These are phyloP conservation scores for Plestiodon gilberti DNA, from an alignment of 2,113 vertebrate species.

Conservation along the genomic window DNA sequence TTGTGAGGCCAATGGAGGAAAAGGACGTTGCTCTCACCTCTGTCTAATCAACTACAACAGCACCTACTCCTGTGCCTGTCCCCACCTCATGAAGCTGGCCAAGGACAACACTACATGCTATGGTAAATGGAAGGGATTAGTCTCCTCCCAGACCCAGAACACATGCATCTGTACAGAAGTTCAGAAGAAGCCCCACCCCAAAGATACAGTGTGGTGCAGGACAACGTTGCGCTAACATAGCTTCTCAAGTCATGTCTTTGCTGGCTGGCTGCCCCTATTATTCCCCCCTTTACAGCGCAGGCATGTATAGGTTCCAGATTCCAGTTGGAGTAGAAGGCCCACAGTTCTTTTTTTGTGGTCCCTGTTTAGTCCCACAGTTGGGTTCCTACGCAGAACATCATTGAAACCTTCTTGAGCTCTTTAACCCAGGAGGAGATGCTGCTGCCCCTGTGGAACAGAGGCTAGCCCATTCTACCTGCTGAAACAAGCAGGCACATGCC, in stretches of 20 bases:
- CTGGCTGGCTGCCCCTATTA: not conserved
- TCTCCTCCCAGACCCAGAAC: not conserved
- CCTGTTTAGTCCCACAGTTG: too few species aligned
- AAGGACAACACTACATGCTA: constrained; percentile 91
- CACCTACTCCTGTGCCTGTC: constrained; percentile 92
- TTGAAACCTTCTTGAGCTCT: not conserved
- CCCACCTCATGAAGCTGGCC: constrained; percentile 96
- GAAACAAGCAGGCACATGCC: not conserved
- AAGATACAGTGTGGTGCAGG: not conserved
- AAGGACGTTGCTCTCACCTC: constrained; percentile 91
- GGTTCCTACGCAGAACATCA: not conserved
- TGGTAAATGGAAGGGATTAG: constrained; percentile 72
- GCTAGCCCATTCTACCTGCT: too few species aligned
- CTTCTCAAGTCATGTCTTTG: not conserved
- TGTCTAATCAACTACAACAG: constrained; percentile 98
- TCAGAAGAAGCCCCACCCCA: not conserved
- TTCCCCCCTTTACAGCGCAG: not conserved
- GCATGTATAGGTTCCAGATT: not conserved
- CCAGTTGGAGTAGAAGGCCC: too few species aligned
- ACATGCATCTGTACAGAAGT: not conserved
- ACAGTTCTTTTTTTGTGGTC: not conserved
- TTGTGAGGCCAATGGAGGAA: constrained; percentile 87
- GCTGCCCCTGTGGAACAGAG: too few species aligned
- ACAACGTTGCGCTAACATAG: not conserved
- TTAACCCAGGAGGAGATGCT: too few species aligned